Conservation (phyloP, 92 coral and sea anemone species). For the Isaurus tuberculatus region DNA sequence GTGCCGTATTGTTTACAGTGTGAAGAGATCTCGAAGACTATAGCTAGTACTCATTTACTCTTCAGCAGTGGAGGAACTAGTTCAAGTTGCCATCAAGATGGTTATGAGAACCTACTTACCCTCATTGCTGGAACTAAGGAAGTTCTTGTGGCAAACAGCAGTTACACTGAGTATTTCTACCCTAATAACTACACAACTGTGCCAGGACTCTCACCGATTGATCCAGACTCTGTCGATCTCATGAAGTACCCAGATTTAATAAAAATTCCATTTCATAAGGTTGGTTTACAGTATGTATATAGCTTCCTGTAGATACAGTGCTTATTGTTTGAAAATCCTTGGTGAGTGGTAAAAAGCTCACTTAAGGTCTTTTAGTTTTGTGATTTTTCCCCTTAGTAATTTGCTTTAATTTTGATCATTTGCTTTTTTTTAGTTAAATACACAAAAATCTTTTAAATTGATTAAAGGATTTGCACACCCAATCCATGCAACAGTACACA, state of each 20-base stretch:
- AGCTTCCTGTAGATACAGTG: not conserved
- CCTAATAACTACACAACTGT: constrained; percentile 70
- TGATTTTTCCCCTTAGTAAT: no score
- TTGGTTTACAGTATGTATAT: constrained; percentile 28
- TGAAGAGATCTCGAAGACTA: constrained; percentile 70
- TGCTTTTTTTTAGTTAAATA: no score
- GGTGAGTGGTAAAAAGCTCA: no score
- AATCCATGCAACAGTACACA: no score
- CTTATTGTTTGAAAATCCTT: no score
- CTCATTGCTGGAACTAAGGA: constrained; percentile 89
- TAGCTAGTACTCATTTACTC: constrained; percentile 78
- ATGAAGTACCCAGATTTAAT: constrained; percentile 76
- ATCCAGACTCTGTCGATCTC: constrained; percentile 96
- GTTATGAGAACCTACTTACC: constrained; percentile 86
- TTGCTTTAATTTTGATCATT: no score
- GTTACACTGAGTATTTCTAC: constrained; percentile 63
- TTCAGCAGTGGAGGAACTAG: constrained; percentile 95
- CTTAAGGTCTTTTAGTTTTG: no score
- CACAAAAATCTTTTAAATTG: no score
- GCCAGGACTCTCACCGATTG: constrained; percentile 85
- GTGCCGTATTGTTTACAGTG: constrained; percentile 93
- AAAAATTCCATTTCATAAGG: constrained; percentile 92
- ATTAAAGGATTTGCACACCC: no score
- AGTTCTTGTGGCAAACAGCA: constrained; percentile 76
- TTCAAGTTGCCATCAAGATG: constrained; percentile 90